Base-by-base conservation (phyloP, 2,797 vertebrate species). In the Danionella dracula region DNA sequence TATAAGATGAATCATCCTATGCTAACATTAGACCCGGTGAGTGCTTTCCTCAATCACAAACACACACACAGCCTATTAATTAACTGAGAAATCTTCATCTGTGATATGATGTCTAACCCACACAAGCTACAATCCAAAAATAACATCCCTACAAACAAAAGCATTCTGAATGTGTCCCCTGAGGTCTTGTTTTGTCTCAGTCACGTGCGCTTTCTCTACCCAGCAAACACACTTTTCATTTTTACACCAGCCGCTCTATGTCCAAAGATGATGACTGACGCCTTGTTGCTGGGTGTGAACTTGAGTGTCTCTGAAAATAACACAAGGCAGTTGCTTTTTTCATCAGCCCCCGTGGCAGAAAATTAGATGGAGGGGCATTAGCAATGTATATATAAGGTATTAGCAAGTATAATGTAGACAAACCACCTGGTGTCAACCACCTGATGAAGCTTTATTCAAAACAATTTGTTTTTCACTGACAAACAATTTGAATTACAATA, bases 281-380 rank as follows among this genome's bases (percentile, higher is more conserved):
- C 64, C 57, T 75, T 56, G 74, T 72, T 69, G 63, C 42, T 37
- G 70, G 61, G 71, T 73, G 71, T 73, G 66, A 76, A 73, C 63
- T 68, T 73, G 59, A 77, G 71, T 70, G 77, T 76, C 70, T 70
- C 66, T 77, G 76, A 75, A 80, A 80, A 80, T 73, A 76, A 77
- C 71, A 79, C 70, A 64, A 66, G 71, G 57, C 66, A n/a, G 66
- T 48, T 56, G 67, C 49, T 58, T 67, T 69, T 66, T 68, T 68
- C 68, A 64, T 70, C 50, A 70, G 37, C 11, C 57, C 34, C 15
- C 8, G 35, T 50, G 53, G 65, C 50, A 77, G 72, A 79, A 32
- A 66, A 70, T 71, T 23, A 72, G 8, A 53, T 67, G 53, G 61
- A 69, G 68, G 66, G 15, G 69, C 34, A 40, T 67, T 41, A 61